phyloP scores from a whole-genome alignment of 2,797 vertebrate species.

The Lithobates pipiens region DNA sequence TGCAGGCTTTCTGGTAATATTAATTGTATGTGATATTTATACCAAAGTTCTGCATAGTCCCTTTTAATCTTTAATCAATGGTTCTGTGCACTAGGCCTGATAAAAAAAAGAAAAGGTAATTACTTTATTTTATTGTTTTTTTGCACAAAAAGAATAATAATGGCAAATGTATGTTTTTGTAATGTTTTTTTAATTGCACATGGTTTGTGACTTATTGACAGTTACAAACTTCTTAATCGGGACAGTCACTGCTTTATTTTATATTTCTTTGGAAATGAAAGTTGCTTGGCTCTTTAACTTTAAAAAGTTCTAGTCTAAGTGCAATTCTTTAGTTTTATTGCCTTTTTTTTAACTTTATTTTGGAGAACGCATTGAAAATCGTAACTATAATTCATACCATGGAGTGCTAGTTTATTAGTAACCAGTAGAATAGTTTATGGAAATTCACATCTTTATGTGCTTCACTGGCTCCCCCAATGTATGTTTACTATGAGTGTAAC shows the following conservation, averaged over 20 bases:
- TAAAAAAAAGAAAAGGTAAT: conserved; percentile 71
- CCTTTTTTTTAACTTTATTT: conserved; percentile 62
- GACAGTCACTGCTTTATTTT: conserved; percentile 10
- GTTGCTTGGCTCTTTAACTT: conserved; percentile 60
- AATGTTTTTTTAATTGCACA: conserved; percentile 32
- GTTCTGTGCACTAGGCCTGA: conserved; percentile 84
- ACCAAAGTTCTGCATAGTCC: conserved; percentile 89
- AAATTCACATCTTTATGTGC: conserved; percentile 67
- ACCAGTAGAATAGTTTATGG: conserved; percentile 72
- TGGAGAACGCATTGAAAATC: conserved; percentile 62
- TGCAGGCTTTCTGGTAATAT: conserved; percentile 74
- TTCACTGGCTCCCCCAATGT: conserved; percentile 73
- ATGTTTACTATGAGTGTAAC: conserved; percentile 73
- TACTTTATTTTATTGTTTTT: conserved; percentile 79
- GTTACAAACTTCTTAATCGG: background rate
- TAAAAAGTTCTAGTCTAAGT: conserved; percentile 48
- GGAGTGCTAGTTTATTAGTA: conserved; percentile 74
- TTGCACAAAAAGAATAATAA: conserved; percentile 89
- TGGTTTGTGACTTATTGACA: conserved; percentile 14
- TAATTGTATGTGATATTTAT: conserved; percentile 79
- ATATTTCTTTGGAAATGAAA: conserved; percentile 55
- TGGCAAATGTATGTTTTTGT: conserved; percentile 63
- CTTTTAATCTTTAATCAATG: conserved; percentile 76
- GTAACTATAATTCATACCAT: conserved; percentile 67
- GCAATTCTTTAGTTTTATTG: conserved; percentile 46